Percentiles rank a stretch among this genome's conserved stretches.
Conservation (phyloP, 2,113 vertebrate species). For the Micronycteris hirsuta region DNA sequence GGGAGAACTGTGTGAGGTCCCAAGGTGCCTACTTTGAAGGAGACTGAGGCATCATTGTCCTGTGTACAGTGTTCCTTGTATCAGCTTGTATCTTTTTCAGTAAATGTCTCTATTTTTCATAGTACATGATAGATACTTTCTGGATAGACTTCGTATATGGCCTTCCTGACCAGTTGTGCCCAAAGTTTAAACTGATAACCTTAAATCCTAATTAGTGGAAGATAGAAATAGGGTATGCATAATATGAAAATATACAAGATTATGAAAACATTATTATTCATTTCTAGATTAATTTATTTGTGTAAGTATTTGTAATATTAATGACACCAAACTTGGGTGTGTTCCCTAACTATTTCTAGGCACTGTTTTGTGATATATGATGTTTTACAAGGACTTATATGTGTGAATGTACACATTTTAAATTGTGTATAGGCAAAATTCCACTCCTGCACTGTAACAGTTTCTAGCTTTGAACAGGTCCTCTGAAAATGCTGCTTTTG, state of each 20-base stretch:
- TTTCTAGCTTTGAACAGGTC: slow-evolving; percentile 76
- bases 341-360: background rate
- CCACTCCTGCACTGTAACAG: slow-evolving; percentile 55
- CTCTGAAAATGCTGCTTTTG: slow-evolving; percentile 80
- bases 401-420: slow-evolving; percentile 41
- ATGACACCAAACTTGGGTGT: background rate
- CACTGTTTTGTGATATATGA: background rate
- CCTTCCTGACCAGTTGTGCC: background rate
- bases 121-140: too few relatives aligned
- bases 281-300: background rate
- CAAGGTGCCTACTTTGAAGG: too few relatives aligned
- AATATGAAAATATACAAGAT: background rate
- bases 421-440: slow-evolving; percentile 58
- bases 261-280: background rate
- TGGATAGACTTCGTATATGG: too few relatives aligned
- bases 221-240: background rate
- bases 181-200: background rate
- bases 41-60: too few relatives aligned
- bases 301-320: background rate
- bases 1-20: too few relatives aligned
- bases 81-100: too few relatives aligned
- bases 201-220: background rate
- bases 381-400: background rate
- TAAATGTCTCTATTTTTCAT: too few relatives aligned
- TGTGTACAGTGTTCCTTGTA: too few relatives aligned